Evolutionary conservation across 1,140 invertebrate genomes (phyloP).

Genomic region (Hyles euphorbiae): DNA sequence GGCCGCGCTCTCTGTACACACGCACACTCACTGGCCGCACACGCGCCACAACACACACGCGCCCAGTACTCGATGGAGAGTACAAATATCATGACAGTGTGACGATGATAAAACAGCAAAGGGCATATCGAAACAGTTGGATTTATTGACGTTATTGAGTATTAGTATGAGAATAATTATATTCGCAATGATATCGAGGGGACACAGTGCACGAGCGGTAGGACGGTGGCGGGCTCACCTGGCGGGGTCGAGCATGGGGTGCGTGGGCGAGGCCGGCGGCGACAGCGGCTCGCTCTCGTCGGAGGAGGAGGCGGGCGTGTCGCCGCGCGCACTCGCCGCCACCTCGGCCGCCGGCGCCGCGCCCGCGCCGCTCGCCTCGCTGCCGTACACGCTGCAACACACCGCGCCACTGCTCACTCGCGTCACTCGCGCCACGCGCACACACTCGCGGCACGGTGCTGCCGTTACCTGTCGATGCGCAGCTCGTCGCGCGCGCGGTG

Average conservation of each 20-base stretch:
- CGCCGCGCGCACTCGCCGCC: constrained; percentile 1
- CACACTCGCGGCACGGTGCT: background rate
- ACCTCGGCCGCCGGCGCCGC: constrained; percentile 1
- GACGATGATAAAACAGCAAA: no score
- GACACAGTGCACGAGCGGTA: background rate
- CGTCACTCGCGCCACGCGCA: background rate
- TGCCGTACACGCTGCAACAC: background rate
- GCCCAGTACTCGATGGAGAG: no score
- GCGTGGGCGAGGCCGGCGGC: constrained; percentile 48
- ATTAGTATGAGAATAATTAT: no score
- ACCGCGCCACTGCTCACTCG: background rate
- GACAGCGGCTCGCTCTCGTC: constrained; percentile 49
- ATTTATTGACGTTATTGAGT: no score
- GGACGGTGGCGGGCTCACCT: constrained; percentile 18
- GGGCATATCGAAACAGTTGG: no score
- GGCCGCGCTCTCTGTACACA: constrained; percentile 76
- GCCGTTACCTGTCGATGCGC: constrained; percentile 4
- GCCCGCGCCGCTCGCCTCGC: background rate
- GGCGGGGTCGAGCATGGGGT: constrained; percentile 26
- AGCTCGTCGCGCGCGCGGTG: constrained; percentile 2
- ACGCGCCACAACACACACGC: no score
- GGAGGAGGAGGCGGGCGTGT: constrained; percentile 21
- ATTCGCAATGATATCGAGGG: no score
- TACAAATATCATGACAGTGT: no score
- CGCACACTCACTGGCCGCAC: background rate